Percentiles rank a stretch among this genome's conserved stretches.
Evolutionary conservation across 2,888 invertebrate genomes (phyloP).

Genomic region (Synergus umbraculus): DNA sequence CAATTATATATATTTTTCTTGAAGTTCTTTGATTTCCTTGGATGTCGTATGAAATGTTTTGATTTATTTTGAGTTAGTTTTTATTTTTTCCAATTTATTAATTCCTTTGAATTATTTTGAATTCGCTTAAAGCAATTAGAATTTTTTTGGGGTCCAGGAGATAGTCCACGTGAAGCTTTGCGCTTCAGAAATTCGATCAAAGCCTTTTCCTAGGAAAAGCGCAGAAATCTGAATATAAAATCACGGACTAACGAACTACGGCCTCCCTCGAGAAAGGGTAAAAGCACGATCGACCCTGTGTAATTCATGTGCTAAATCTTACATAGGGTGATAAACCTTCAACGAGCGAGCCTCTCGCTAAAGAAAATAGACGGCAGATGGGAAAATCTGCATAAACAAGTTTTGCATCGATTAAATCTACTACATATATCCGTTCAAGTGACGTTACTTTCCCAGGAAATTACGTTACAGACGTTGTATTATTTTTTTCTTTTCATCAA

Average conservation of each 20-base stretch:
- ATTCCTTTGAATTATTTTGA: no score
- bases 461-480: background rate
- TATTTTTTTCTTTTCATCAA: background rate
- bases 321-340: slow-evolving; percentile 31
- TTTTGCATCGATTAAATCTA: slow-evolving; percentile 37
- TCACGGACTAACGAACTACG: slow-evolving; percentile 54
- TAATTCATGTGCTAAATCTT: slow-evolving; percentile 41
- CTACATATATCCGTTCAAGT: background rate
- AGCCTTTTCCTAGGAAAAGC: slow-evolving; percentile 22
- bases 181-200: slow-evolving; percentile 23
- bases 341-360: slow-evolving; percentile 3
- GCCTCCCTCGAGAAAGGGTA: slow-evolving; percentile 21
- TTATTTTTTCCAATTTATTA: no score
- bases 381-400: slow-evolving; percentile 49
- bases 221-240: slow-evolving; percentile 60
- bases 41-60: no score
- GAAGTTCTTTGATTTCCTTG: no score
- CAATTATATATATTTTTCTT: no score
- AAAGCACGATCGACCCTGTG: slow-evolving; percentile 34
- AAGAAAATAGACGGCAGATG: slow-evolving; percentile 41
- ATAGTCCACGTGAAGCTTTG: background rate
- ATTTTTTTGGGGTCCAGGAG: background rate
- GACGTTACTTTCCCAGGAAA: background rate
- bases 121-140: no score
- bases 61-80: no score